Percentiles rank a stretch among this genome's conserved stretches.
phyloP scores from a whole-genome alignment of 2,888 invertebrate genomes.

The Thera britannica region DNA sequence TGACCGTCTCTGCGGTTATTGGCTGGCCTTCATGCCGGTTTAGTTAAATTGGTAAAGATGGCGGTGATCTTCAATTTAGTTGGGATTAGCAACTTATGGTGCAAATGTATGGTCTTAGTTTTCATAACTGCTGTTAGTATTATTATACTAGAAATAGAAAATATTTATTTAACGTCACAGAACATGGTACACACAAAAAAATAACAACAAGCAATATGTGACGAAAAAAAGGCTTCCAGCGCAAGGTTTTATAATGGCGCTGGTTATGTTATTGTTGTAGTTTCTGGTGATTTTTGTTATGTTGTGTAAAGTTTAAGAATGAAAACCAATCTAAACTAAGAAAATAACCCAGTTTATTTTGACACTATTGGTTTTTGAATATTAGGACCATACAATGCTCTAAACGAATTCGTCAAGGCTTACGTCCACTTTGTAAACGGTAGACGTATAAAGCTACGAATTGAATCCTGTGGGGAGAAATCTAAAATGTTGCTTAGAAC shows the following conservation, averaged over 20 bases:
- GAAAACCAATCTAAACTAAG: background rate
- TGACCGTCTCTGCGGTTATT: constrained; percentile 10
- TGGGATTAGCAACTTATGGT: constrained; percentile 34
- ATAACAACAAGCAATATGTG: no score
- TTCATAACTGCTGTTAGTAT: constrained; percentile 1
- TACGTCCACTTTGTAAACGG: background rate
- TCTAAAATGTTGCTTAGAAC: background rate
- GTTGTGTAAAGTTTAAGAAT: background rate
- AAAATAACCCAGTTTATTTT: background rate
- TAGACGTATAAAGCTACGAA: background rate
- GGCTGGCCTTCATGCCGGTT: constrained; percentile 55
- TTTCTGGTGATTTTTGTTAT: no score
- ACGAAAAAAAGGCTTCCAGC: no score
- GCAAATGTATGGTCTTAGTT: constrained; percentile 17
- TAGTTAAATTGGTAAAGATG: constrained; percentile 59
- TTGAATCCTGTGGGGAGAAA: background rate
- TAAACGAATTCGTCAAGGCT: constrained; percentile 10
- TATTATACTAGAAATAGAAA: background rate
- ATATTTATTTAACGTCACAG: no score
- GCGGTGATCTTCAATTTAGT: constrained; percentile 36
- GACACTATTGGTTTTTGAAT: background rate
- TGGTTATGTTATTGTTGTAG: no score
- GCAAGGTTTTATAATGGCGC: no score
- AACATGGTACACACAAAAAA: no score
- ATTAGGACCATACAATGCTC: constrained; percentile 18